Conservation (phyloP, 2,888 invertebrate genomes). For the Agrotis puta region DNA sequence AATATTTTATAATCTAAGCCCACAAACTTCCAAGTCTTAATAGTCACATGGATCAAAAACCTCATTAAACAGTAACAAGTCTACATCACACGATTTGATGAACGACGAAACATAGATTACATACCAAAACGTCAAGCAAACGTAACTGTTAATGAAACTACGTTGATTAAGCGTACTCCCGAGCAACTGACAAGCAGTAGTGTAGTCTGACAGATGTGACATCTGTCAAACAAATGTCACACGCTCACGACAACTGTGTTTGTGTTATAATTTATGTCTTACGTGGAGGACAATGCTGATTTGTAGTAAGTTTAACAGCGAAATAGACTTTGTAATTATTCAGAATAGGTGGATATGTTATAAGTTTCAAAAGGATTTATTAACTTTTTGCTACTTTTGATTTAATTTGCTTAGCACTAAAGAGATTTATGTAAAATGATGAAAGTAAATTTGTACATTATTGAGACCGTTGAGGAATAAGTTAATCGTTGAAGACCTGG, state of each 20-base stretch:
- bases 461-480: neutral
- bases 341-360: neutral
- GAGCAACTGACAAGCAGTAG: slow-evolving; percentile 40
- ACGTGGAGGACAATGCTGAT: slow-evolving; percentile 39
- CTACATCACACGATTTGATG: slow-evolving; percentile 7
- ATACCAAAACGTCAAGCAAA: slow-evolving; percentile 51
- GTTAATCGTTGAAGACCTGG: neutral
- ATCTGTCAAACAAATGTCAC: slow-evolving; percentile 60
- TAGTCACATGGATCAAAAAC: neutral
- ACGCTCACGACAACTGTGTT: slow-evolving; percentile 45
- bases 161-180: slow-evolving; percentile 50
- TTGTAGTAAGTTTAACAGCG: slow-evolving; percentile 31
- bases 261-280: slow-evolving; percentile 48
- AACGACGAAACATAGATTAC: slow-evolving; percentile 32
- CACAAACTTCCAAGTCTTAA: too few relatives aligned
- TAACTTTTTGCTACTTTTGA: too few relatives aligned
- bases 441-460: too few relatives aligned
- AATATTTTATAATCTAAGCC: too few relatives aligned
- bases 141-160: slow-evolving; percentile 49
- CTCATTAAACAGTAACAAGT: neutral
- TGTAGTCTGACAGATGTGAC: slow-evolving; percentile 56
- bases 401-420: too few relatives aligned
- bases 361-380: neutral
- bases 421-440: too few relatives aligned
- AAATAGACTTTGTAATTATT: slow-evolving; percentile 1